Percentiles rank a stretch among this genome's conserved stretches.
phyloP scores from a whole-genome alignment of 2,888 invertebrate species.

The Troglohyphantes excavatus region DNA sequence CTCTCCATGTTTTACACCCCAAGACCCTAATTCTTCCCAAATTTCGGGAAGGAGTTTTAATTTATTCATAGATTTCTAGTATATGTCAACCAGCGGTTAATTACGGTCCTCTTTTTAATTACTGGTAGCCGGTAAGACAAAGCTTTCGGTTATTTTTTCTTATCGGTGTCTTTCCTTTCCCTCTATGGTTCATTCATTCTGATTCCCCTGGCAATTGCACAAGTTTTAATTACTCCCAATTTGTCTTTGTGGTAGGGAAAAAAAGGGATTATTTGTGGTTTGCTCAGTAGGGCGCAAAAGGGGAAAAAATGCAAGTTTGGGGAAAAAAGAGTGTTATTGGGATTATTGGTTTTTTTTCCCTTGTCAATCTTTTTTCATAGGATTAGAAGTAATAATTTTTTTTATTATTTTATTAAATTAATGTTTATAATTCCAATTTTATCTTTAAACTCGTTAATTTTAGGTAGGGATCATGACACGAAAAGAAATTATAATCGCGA shows the following conservation, averaged over 20 bases:
- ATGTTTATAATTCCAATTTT: too few species aligned
- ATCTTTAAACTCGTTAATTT: too few species aligned
- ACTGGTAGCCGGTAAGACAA: conserved; percentile 29
- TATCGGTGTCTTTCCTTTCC: background rate
- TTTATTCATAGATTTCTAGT: conserved; percentile 67
- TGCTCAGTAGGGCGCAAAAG: conserved; percentile 26
- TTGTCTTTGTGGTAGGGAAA: conserved; percentile 13
- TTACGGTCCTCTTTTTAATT: conserved; percentile 55
- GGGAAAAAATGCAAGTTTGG: background rate
- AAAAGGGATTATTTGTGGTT: conserved; percentile 45
- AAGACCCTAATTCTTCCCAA: background rate
- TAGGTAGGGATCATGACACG: too few species aligned
- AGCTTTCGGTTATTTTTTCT: conserved; percentile 13
- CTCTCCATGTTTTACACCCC: background rate
- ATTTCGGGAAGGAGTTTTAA: conserved; percentile 27
- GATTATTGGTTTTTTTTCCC: background rate
- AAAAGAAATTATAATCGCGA: too few species aligned
- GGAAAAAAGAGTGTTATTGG: background rate
- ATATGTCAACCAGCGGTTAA: conserved; percentile 52
- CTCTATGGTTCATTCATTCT: conserved; percentile 13
- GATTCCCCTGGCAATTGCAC: conserved; percentile 46
- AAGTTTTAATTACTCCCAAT: conserved; percentile 47
- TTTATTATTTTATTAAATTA: background rate
- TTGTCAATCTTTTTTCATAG: background rate
- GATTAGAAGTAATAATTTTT: background rate